Evolutionary conservation across 1,140 invertebrate genomes (phyloP), one percentile per base, ranked within the genome.

Genomic region (Bombus pyrosoma): DNA sequence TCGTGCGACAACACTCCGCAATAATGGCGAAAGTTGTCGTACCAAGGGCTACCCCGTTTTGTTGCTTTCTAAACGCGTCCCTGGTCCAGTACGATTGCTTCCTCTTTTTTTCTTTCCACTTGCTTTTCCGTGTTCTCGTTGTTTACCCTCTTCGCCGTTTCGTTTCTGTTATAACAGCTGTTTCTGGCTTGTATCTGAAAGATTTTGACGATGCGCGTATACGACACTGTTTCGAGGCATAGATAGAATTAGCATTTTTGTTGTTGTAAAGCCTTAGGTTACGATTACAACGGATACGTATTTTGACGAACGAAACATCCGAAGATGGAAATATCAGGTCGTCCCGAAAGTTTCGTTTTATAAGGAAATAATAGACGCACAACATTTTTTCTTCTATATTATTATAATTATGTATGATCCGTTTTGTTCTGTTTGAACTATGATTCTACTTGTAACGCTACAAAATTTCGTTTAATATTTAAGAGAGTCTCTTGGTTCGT

Each of bases 111-210:
- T 53, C 73, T 47, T 64, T 57, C 59, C 68, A 72, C 79, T 59
- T 64, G 12, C 62, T 62, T 83, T 34, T 85, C 41, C 22, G 25
- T 41, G 18, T 71, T 37, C 39, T 75, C 39, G 43, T 82, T 88
- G 87, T 80, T 43, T 86, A n/a, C 28, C 4, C 9, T n/a, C 10
- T 4, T 59, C 3, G 57, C 9, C 28, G 47, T 22, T 53, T 8
- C 18, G 6, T 22, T 53, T n/a, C 10, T 28, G 28, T 62, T 12
- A 10, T n/a, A n/a, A 62, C 3, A 62, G 3, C 28, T 28, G 59
- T 28, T n/a, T 62, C 28, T n/a, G 10, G 10, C 12, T 62, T 62
- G 59, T 13, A 13, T 62, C 64, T 32, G 32, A n/a, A 18, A 32
- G 15, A 32, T 66, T 18, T 32, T 1, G 13, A 6, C 2, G 47